phyloP scores from a whole-genome alignment of 2,113 vertebrate genomes.

The Myotis brandtii region DNA sequence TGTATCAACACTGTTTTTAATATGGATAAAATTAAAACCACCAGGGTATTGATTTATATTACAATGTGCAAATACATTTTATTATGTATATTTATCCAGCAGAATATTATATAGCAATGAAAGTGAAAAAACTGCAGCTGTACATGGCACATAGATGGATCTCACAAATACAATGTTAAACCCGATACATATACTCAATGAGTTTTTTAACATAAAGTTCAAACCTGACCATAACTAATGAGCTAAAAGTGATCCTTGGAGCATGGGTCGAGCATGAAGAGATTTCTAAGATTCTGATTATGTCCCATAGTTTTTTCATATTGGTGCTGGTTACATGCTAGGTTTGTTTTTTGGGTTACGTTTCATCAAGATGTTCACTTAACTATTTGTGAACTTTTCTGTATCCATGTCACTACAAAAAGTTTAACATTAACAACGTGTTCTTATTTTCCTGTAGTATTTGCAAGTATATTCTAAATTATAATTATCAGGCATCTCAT shows the following conservation, averaged over 20 bases:
- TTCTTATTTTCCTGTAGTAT: neutral
- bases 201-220: neutral
- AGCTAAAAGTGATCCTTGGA: neutral
- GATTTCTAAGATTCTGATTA: neutral
- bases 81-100: neutral
- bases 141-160: neutral
- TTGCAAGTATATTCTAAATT: constrained; percentile 19
- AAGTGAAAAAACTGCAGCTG: neutral
- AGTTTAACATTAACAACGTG: neutral
- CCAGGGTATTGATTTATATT: neutral
- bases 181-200: neutral
- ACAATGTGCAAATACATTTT: neutral
- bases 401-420: neutral
- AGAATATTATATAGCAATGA: neutral
- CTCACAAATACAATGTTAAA: neutral
- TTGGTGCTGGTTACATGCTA: neutral
- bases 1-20: neutral
- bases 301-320: neutral
- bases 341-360: neutral
- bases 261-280: neutral
- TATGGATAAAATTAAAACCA: neutral
- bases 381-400: neutral
- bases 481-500: neutral
- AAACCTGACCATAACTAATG: neutral
- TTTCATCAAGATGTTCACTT: neutral